Evolutionary conservation across 2,888 invertebrate species (phyloP), one percentile per base, ranked within the genome.

Genomic region (Liposcelis brunnea): DNA sequence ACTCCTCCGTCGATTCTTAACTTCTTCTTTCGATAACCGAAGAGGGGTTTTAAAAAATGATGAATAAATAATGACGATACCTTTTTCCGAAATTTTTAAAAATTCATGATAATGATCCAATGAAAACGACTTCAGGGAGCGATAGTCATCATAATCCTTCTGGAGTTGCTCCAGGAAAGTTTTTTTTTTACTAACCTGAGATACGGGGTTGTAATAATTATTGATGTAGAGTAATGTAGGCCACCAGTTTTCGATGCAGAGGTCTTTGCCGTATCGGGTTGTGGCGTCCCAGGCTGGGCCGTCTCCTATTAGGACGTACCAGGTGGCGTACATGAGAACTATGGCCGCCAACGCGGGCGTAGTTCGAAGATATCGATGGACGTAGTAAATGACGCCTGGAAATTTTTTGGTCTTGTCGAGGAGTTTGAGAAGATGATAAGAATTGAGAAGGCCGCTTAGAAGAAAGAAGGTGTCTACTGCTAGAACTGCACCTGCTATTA

Each of bases 261-360:
- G 38, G 2, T 51, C 36, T 11, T 46, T 48, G 1, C 49, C 48
- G 2, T 43, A 14, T 2, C 51, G 48, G 10, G 53, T 52, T 14
- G 51, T 35, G 2, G 43, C 21, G 44, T 53, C 50, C 55, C 55
- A 55, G 7, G 50, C 16, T 1, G 55, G 55, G 1, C 55, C 55
- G 16, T 51, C 49, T 2, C 55, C 52, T 14, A 51, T 51, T 50
- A 69, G 66, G 18, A 62, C 62, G 31, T 67, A 59, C 16, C 74
- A 56, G 8, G 70, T 66, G 47, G 68, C 64, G 14, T 63, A 61
- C 43, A 71, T 61, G 1, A 69, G 56, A 16, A 74, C 58, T 14
- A 71, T 60, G 2, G 68, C 62, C 16, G 65, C 65, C 14, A 72
- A 63, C 0, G 70, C 63, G 1, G 74, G 73, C 0, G 73, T 73